Conservation (phyloP, 1,140 invertebrate species). For the Colletes latitarsis region DNA sequence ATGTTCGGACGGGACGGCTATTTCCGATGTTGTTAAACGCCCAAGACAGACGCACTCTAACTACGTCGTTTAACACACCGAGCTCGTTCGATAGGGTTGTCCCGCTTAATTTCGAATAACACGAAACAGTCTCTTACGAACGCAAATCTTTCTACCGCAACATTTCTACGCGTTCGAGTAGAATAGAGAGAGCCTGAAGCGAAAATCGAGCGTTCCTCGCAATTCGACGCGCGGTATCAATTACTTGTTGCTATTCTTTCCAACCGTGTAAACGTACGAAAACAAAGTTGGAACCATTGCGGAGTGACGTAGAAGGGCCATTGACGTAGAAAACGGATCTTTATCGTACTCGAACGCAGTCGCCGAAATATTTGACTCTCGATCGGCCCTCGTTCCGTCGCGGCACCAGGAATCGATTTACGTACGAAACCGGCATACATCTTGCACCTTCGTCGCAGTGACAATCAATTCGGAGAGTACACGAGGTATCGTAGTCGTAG, state of each 20-base stretch:
- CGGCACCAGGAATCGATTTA: slow-evolving; percentile 25
- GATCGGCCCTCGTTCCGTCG: slow-evolving; percentile 14
- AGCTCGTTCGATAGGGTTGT: too few relatives aligned
- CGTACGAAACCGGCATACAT: slow-evolving; percentile 45
- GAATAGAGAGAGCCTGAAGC: not conserved
- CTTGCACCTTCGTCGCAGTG: slow-evolving; percentile 56
- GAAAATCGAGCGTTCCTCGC: slow-evolving; percentile 37
- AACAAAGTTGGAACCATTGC: not conserved
- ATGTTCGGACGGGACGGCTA: slow-evolving; percentile 21
- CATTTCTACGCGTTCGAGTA: too few relatives aligned
- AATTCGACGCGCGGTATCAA: slow-evolving; percentile 39
- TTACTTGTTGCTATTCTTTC: slow-evolving; percentile 2
- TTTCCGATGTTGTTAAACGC: slow-evolving; percentile 55
- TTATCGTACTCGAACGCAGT: not conserved
- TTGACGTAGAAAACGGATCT: not conserved
- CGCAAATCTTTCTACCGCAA: too few relatives aligned
- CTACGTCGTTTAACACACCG: not conserved
- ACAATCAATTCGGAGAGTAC: slow-evolving; percentile 55
- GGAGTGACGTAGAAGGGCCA: not conserved
- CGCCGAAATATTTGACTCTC: slow-evolving; percentile 29
- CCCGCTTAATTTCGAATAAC: too few relatives aligned
- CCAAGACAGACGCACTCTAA: slow-evolving; percentile 31
- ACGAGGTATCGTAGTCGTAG: not conserved
- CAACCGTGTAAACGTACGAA: not conserved
- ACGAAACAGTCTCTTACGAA: not conserved